These are phyloP conservation scores for Euborellia annulipes DNA, from an alignment of 1,140 invertebrate genomes.

Conservation along the genomic window DNA sequence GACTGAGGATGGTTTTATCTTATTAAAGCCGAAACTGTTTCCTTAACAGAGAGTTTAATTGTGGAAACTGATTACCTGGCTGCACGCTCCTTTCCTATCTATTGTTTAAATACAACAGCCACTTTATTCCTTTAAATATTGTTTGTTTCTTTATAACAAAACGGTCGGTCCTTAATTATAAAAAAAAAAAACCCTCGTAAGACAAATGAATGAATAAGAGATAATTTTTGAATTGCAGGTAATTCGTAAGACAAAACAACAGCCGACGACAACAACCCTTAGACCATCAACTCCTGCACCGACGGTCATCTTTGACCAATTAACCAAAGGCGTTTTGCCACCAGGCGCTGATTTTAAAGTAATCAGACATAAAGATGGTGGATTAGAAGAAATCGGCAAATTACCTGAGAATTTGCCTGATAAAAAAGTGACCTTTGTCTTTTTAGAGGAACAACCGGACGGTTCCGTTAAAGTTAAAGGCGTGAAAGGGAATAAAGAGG, in stretches of 20 bases:
- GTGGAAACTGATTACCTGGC: too few species aligned
- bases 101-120: too few species aligned
- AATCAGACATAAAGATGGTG: conserved; percentile 52
- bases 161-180: too few species aligned
- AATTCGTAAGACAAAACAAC: too few species aligned
- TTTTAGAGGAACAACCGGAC: conserved; percentile 66
- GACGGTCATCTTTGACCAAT: conserved; percentile 45
- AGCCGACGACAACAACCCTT: conserved; percentile 48
- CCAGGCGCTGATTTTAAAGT: conserved; percentile 61
- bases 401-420: conserved; percentile 39
- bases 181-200: too few species aligned
- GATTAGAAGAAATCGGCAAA: conserved; percentile 50
- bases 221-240: conserved; percentile 38
- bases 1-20: too few species aligned
- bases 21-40: too few species aligned
- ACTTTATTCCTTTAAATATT: too few species aligned
- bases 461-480: conserved; percentile 69
- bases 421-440: conserved; percentile 71
- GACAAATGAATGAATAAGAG: conserved; percentile 18
- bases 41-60: too few species aligned
- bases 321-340: conserved; percentile 57
- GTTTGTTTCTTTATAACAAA: too few species aligned
- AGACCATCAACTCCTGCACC: conserved; percentile 37
- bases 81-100: too few species aligned
- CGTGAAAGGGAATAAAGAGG: conserved; percentile 39